A percentile compares a stretch with the other conserved stretches of the same genome.
phyloP scores from a whole-genome alignment of 2,797 vertebrate genomes.

The Phylloscopus collybita region DNA sequence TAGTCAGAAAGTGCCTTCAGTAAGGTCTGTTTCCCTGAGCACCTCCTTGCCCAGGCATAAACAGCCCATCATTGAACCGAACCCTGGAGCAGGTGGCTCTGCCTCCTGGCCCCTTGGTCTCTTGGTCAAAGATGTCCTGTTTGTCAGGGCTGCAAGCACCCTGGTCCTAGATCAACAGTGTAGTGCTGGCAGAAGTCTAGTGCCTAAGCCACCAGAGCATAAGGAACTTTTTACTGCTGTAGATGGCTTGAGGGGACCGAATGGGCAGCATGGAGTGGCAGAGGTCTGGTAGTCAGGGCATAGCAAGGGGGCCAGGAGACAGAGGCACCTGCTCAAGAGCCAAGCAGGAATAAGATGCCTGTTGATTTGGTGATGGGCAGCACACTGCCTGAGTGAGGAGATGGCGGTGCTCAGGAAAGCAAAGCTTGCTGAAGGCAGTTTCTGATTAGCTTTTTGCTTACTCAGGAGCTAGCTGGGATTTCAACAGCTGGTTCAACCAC shows the following conservation, averaged over 20 bases:
- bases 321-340: not conserved
- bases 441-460: not conserved
- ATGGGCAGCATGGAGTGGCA: too few relatives aligned
- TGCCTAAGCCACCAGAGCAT: not conserved
- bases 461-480: conserved; percentile 9
- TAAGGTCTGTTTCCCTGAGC: not conserved
- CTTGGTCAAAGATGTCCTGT: not conserved
- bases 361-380: not conserved
- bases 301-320: not conserved
- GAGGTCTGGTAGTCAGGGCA: not conserved
- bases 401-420: accelerated
- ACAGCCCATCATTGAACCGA: not conserved
- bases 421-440: not conserved
- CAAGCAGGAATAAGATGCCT: not conserved
- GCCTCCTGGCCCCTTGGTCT: not conserved
- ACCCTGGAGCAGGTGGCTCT: not conserved
- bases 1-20: not conserved
- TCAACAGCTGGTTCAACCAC: conserved; percentile 22
- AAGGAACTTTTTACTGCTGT: not conserved
- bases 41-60: not conserved
- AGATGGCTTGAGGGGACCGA: not conserved
- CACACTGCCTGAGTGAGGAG: not conserved
- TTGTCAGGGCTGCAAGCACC: not conserved
- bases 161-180: not conserved
- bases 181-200: not conserved